These are phyloP conservation scores for Aleiodes alternator DNA, from an alignment of 2,888 invertebrate species.

Conservation along the genomic window DNA sequence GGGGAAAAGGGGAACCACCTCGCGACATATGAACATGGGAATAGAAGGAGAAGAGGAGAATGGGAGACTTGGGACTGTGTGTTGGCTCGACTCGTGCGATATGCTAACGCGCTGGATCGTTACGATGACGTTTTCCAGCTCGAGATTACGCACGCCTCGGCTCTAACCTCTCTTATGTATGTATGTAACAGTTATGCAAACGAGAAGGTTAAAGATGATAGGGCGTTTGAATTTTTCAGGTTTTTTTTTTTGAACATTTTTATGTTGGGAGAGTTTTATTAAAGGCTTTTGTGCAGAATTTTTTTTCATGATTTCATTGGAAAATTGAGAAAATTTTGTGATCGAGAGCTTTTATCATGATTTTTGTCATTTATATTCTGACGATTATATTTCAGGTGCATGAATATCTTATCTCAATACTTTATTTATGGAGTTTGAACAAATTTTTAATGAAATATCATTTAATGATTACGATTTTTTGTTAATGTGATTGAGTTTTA, in stretches of 20 bases:
- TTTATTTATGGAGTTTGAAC: too few relatives aligned
- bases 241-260: background rate
- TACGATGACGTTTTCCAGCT: slow-evolving; percentile 53
- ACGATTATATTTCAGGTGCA: too few relatives aligned
- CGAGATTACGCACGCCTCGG: slow-evolving; percentile 51
- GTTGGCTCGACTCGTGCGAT: slow-evolving; percentile 38
- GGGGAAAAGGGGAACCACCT: background rate
- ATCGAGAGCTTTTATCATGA: too few relatives aligned
- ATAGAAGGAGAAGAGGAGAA: slow-evolving; percentile 23
- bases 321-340: too few relatives aligned
- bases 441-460: too few relatives aligned
- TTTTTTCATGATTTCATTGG: too few relatives aligned
- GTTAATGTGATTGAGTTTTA: too few relatives aligned
- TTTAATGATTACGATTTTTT: too few relatives aligned
- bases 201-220: slow-evolving; percentile 55
- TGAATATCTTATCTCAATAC: too few relatives aligned
- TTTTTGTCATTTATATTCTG: too few relatives aligned
- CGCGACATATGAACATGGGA: slow-evolving; percentile 3
- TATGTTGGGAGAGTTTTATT: too few relatives aligned
- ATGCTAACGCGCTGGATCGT: slow-evolving; percentile 52
- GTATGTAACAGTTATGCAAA: slow-evolving; percentile 52
- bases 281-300: too few relatives aligned
- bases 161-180: slow-evolving; percentile 21
- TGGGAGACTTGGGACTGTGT: background rate
- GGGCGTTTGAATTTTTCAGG: slow-evolving; percentile 15